These are phyloP conservation scores for Leptinotarsa lineolata DNA, from an alignment of 1,140 invertebrate genomes.

Conservation along the genomic window DNA sequence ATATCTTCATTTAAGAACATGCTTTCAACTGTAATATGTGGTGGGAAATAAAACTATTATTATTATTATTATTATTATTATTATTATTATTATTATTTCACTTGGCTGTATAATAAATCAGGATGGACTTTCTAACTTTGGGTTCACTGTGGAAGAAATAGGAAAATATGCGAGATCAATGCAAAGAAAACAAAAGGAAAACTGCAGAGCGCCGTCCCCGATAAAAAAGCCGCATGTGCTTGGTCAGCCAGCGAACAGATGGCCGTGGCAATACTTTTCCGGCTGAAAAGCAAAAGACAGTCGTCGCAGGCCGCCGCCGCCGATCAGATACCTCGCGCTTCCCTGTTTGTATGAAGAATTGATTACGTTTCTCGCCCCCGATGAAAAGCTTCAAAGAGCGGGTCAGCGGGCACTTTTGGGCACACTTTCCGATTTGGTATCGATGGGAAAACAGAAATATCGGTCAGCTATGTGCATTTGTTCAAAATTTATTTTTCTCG, in stretches of 20 bases:
- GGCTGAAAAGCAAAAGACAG: constrained; percentile 26
- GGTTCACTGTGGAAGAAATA: no score
- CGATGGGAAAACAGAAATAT: no score
- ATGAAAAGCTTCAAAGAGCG: background rate
- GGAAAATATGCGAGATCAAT: background rate
- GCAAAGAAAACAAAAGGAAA: constrained; percentile 13
- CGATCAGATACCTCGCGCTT: constrained; percentile 13
- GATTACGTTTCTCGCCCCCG: constrained; percentile 31
- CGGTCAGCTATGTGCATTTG: no score
- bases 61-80: no score
- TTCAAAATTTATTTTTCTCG: no score
- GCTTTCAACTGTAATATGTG: no score
- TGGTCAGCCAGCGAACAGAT: constrained; percentile 46
- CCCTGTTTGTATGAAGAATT: constrained; percentile 35
- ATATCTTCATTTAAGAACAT: no score
- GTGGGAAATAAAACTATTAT: no score
- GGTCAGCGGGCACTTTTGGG: background rate
- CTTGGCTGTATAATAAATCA: no score
- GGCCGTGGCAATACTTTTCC: constrained; percentile 40
- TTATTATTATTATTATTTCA: no score
- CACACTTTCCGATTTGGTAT: background rate
- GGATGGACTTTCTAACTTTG: no score
- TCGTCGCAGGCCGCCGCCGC: background rate
- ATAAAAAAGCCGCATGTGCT: constrained; percentile 39
- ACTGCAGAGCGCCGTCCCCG: constrained; percentile 17